Conservation (phyloP, 1,140 invertebrate species). For the Drosophila paulistorum region DNA sequence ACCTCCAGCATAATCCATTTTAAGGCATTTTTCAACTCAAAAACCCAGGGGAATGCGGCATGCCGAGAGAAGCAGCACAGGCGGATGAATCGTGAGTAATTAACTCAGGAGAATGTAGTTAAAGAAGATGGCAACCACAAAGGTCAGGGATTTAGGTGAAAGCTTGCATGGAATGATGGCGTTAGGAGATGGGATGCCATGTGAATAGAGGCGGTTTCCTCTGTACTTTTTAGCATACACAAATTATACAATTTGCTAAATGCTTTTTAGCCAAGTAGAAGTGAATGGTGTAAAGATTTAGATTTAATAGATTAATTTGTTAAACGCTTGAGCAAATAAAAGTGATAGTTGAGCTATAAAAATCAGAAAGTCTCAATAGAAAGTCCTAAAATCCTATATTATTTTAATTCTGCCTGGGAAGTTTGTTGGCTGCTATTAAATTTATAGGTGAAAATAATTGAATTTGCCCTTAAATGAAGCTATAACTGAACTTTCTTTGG, state of each 20-base stretch:
- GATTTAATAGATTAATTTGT: neutral
- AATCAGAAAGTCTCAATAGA: too few relatives aligned
- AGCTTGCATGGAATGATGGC: conserved; percentile 30
- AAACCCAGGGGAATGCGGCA: conserved; percentile 32
- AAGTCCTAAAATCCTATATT: too few relatives aligned
- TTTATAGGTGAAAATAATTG: too few relatives aligned
- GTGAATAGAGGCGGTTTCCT: conserved; percentile 10
- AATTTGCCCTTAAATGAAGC: too few relatives aligned
- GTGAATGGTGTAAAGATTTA: conserved; percentile 18
- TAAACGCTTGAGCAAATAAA: too few relatives aligned
- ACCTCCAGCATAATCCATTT: conserved; percentile 15
- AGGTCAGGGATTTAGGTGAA: conserved; percentile 78
- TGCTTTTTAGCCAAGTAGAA: conserved; percentile 21
- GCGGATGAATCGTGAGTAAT: conserved; percentile 47
- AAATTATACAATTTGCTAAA: conserved; percentile 53
- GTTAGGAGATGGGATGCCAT: neutral
- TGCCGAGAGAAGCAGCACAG: neutral
- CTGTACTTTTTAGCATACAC: conserved; percentile 39
- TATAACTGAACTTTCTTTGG: too few relatives aligned
- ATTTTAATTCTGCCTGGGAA: too few relatives aligned
- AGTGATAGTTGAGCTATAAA: too few relatives aligned
- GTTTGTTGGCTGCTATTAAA: too few relatives aligned
- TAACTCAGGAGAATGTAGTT: conserved; percentile 44
- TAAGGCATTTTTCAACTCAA: conserved; percentile 16
- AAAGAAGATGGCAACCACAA: conserved; percentile 54